Conservation (phyloP, 92 coral and sea anemone genomes). For the Phenganax stokvisi region DNA sequence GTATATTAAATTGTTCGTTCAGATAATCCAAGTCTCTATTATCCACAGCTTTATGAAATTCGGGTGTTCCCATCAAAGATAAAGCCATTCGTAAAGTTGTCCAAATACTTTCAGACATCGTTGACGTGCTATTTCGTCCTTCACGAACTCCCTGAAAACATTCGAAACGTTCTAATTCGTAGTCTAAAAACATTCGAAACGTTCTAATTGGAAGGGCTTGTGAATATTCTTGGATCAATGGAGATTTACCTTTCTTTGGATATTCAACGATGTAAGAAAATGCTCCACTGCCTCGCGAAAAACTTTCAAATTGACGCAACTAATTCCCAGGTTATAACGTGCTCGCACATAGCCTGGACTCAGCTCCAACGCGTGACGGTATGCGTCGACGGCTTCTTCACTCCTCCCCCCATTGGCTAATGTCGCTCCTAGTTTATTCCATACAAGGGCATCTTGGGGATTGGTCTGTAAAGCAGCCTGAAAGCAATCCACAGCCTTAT, state of each 20-base stretch:
- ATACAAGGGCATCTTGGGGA: conserved; percentile 77
- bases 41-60: conserved; percentile 82
- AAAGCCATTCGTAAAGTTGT: conserved; percentile 98
- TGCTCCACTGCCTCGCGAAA: conserved; percentile 91
- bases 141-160: conserved; percentile 61
- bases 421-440: conserved; percentile 98
- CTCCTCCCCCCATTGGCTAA: conserved; percentile 98
- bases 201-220: background rate
- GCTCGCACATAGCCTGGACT: conserved; percentile 96
- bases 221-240: too few species aligned
- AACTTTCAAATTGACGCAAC: conserved; percentile 87
- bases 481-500: conserved; percentile 96
- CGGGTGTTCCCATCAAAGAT: conserved; percentile 87
- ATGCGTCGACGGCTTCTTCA: conserved; percentile 98
- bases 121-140: conserved; percentile 62
- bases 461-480: conserved; percentile 77
- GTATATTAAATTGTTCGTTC: conserved; percentile 64
- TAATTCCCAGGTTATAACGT: conserved; percentile 90
- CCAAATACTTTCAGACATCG: conserved; percentile 99
- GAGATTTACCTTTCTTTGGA: conserved; percentile 75
- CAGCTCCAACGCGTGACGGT: conserved; percentile 89
- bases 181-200: background rate
- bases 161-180: background rate
- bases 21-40: conserved; percentile 74
- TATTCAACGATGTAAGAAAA: conserved; percentile 77